Conservation (phyloP, 2,888 invertebrate genomes). For the Lepidocyrtinus sp. region DNA sequence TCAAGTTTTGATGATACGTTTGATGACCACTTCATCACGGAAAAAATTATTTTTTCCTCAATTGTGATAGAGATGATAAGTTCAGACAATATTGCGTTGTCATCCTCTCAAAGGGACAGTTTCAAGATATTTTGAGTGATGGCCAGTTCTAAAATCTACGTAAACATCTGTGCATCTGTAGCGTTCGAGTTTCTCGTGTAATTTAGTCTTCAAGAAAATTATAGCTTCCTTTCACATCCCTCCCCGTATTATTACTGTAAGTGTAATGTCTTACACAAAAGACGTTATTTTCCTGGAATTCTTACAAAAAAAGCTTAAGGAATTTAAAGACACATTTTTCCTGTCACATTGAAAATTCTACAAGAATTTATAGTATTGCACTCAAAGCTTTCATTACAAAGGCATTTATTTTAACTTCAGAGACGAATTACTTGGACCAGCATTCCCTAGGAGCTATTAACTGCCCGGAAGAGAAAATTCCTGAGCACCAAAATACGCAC, state of each 20-base stretch:
- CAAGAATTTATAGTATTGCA: too few species aligned
- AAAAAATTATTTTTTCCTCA: conserved; percentile 23
- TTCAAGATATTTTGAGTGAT: background rate
- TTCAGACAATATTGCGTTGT: conserved; percentile 24
- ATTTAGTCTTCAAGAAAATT: background rate
- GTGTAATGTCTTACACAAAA: background rate
- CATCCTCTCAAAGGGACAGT: conserved; percentile 11
- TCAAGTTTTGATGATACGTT: conserved; percentile 17
- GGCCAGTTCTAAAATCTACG: background rate
- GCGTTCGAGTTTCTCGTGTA: background rate
- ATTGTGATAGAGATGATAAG: background rate
- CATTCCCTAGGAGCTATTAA: too few species aligned
- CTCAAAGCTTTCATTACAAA: too few species aligned
- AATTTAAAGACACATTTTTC: background rate
- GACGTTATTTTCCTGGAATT: conserved; percentile 37
- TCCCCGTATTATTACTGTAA: background rate
- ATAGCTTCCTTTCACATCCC: background rate
- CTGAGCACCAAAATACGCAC: too few species aligned
- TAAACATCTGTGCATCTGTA: background rate
- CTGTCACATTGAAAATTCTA: background rate
- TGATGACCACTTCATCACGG: conserved; percentile 1
- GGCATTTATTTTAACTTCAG: too few species aligned
- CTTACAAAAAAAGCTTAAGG: background rate
- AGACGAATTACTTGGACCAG: too few species aligned
- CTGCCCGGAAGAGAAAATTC: too few species aligned